Evolutionary conservation across 2,113 vertebrate genomes (phyloP).

Genomic region (Bufo gargarizans): DNA sequence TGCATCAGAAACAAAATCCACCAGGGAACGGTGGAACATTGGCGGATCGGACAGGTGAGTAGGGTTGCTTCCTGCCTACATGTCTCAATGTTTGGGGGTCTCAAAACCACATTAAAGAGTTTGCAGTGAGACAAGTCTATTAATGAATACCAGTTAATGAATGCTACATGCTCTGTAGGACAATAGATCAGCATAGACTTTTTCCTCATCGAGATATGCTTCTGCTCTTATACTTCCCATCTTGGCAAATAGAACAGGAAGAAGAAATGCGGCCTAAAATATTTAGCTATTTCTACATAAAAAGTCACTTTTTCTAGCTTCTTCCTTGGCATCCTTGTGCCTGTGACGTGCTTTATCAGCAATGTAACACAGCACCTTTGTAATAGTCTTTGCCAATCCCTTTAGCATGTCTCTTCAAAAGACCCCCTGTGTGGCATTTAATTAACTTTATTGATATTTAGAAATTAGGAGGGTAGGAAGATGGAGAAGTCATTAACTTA

Average conservation of each 20-base stretch:
- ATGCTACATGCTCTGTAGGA: no score
- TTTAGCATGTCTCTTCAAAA: slow-evolving; percentile 49
- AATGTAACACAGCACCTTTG: slow-evolving; percentile 53
- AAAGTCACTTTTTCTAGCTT: neutral
- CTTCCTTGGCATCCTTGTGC: neutral
- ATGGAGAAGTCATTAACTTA: slow-evolving; percentile 82
- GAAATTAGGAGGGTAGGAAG: slow-evolving; percentile 84
- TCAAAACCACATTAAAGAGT: no score
- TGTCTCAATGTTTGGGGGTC: no score
- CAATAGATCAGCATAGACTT: neutral
- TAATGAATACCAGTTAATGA: no score
- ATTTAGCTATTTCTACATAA: neutral
- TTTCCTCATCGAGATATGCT: neutral
- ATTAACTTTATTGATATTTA: slow-evolving; percentile 89
- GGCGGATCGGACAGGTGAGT: no score
- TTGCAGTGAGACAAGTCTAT: no score
- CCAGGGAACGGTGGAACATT: no score
- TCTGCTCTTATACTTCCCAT: neutral
- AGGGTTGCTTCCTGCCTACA: no score
- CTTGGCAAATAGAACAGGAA: no score
- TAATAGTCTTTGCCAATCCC: slow-evolving; percentile 54
- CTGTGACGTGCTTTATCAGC: slow-evolving; percentile 31
- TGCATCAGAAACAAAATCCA: no score
- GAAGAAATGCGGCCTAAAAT: neutral
- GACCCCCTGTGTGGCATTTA: slow-evolving; percentile 77